A percentile compares a stretch with the other conserved stretches of the same genome.
phyloP scores from a whole-genome alignment of 2,113 vertebrate species.

The Corydoras maculifer region DNA sequence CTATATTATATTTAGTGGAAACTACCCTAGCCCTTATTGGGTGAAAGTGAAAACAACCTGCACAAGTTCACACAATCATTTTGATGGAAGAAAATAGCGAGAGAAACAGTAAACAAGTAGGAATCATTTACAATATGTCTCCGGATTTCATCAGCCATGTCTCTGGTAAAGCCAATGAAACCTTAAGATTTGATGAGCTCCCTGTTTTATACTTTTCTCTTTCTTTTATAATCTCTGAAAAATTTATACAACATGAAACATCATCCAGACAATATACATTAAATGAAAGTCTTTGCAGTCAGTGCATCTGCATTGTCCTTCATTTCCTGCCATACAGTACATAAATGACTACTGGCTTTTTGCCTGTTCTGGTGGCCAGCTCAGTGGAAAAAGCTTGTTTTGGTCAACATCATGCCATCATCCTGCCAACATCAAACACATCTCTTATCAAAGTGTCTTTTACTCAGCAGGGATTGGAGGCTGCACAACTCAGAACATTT shows the following conservation, averaged over 20 bases:
- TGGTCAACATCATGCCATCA: conserved; percentile 28
- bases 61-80: not conserved
- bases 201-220: not conserved
- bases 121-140: not conserved
- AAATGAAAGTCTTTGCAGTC: not conserved
- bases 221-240: not conserved
- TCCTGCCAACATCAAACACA: conserved; percentile 16
- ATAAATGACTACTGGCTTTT: conserved; percentile 29
- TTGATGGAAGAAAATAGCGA: not conserved
- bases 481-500: conserved; percentile 12
- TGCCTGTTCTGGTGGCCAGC: conserved; percentile 8
- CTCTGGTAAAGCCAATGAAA: conserved; percentile 21
- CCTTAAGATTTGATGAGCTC: conserved; percentile 24
- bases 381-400: conserved; percentile 9
- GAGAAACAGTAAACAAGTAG: not conserved
- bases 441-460: conserved; percentile 27
- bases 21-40: not conserved
- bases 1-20: too few relatives aligned
- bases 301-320: conserved; percentile 7
- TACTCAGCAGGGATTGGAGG: not conserved
- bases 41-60: not conserved
- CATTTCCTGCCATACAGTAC: conserved; percentile 19
- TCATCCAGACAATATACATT: too few relatives aligned
- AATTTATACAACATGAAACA: not conserved
- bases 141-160: conserved; percentile 10